Conservation (phyloP, 1,140 invertebrate genomes). For the Popillia japonica region DNA sequence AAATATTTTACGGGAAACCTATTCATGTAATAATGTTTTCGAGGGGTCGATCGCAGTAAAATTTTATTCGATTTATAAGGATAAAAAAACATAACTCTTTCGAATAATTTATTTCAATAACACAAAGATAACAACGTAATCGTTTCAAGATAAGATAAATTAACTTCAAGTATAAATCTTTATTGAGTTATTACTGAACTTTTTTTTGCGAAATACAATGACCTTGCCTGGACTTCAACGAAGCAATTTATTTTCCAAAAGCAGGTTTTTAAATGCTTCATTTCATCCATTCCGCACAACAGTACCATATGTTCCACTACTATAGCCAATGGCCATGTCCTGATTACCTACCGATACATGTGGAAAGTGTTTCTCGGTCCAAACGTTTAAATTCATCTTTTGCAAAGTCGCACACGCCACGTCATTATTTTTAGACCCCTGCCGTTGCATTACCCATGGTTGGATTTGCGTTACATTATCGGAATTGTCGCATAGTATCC, state of each 20-base stretch:
- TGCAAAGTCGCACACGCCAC: slow-evolving; percentile 69
- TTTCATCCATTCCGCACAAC: slow-evolving; percentile 5
- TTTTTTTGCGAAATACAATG: not conserved
- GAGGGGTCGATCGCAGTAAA: too few relatives aligned
- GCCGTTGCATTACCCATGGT: slow-evolving; percentile 76
- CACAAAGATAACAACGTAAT: too few relatives aligned
- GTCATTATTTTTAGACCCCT: slow-evolving; percentile 66
- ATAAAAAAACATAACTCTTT: too few relatives aligned
- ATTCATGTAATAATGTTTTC: too few relatives aligned
- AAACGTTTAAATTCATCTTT: slow-evolving; percentile 66
- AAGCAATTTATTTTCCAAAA: slow-evolving; percentile 24
- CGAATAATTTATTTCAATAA: too few relatives aligned
- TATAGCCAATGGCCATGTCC: slow-evolving; percentile 18
- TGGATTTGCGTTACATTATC: slow-evolving; percentile 78
- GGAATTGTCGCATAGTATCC: slow-evolving; percentile 90
- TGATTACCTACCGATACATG: slow-evolving; percentile 35
- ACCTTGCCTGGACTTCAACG: not conserved
- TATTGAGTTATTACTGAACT: too few relatives aligned
- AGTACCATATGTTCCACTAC: slow-evolving; percentile 32
- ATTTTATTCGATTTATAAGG: too few relatives aligned
- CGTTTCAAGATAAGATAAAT: too few relatives aligned
- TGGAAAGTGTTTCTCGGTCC: slow-evolving; percentile 63
- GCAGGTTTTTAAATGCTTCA: slow-evolving; percentile 33
- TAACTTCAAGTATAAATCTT: too few relatives aligned
- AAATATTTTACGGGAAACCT: too few relatives aligned